Conservation (phyloP, 35 echinoderm and acorn worm species). For the Eucidaris tribuloides region DNA sequence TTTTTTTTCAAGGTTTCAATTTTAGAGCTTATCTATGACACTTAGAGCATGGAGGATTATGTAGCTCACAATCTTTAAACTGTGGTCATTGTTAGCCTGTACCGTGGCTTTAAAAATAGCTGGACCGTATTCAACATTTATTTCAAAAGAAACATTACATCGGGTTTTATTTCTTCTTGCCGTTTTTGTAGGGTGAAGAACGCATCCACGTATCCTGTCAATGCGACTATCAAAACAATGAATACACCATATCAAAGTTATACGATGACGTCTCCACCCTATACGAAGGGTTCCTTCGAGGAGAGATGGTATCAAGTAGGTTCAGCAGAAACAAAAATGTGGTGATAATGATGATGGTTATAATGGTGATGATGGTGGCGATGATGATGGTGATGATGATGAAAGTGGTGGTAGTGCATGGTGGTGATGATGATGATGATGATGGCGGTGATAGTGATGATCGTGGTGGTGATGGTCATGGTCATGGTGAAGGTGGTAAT, state of each 20-base stretch:
- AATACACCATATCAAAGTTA: neutral
- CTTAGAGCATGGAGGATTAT: too few species aligned
- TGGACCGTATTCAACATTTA: too few species aligned
- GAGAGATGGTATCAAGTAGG: neutral
- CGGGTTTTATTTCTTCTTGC: too few species aligned
- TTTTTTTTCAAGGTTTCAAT: too few species aligned
- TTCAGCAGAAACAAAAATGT: too few species aligned
- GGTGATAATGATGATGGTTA: neutral
- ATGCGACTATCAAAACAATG: neutral
- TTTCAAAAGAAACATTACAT: too few species aligned
- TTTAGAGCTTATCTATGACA: too few species aligned
- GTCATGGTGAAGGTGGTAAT: neutral
- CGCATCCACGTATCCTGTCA: neutral
- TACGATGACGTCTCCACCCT: neutral
- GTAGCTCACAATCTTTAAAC: too few species aligned
- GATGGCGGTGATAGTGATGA: neutral
- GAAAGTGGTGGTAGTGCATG: neutral
- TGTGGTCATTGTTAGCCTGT: too few species aligned
- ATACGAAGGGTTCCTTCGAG: neutral
- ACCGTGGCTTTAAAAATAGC: too few species aligned
- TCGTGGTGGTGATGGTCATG: neutral
- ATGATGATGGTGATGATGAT: neutral
- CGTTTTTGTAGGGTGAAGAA: neutral
- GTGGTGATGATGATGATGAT: too few species aligned
- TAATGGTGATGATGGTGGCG: neutral